Conservation (phyloP, 2,888 invertebrate genomes). For the Brachynemurus nebulosus region DNA sequence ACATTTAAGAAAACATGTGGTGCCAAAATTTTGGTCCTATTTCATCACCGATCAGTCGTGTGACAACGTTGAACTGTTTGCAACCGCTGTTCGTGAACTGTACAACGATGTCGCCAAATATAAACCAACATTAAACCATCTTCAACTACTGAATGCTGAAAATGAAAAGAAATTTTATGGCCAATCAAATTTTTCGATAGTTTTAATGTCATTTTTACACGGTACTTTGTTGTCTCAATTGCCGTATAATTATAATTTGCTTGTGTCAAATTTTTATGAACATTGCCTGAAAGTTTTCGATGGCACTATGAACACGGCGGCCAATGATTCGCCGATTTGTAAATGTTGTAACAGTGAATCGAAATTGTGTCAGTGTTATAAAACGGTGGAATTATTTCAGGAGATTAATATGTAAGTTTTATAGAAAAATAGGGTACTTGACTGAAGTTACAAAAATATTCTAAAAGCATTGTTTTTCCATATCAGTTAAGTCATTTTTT, state of each 20-base stretch:
- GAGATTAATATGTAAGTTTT: conserved; percentile 57
- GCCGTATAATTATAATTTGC: conserved; percentile 51
- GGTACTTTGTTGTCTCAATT: conserved; percentile 55
- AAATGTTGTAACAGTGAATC: conserved; percentile 55
- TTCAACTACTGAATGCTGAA: conserved; percentile 38
- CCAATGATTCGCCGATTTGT: conserved; percentile 48
- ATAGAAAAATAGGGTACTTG: no score
- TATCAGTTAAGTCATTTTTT: no score
- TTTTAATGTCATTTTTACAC: conserved; percentile 49
- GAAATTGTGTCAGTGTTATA: conserved; percentile 46
- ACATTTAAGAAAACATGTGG: conserved; percentile 42
- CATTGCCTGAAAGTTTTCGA: conserved; percentile 60
- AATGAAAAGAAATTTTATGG: conserved; percentile 38
- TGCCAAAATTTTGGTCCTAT: conserved; percentile 51
- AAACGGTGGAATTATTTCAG: conserved; percentile 55
- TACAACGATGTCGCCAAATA: conserved; percentile 42
- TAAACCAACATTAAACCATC: conserved; percentile 37
- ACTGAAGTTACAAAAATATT: no score
- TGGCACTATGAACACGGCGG: conserved; percentile 29
- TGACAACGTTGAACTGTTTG: conserved; percentile 49
- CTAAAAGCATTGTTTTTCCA: no score
- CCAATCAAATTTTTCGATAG: conserved; percentile 37
- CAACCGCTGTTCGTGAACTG: conserved; percentile 49
- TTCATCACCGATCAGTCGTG: conserved; percentile 41
- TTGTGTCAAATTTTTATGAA: conserved; percentile 63